phyloP scores from a whole-genome alignment of 2,888 invertebrate genomes.

The Drosophila anomalata region DNA sequence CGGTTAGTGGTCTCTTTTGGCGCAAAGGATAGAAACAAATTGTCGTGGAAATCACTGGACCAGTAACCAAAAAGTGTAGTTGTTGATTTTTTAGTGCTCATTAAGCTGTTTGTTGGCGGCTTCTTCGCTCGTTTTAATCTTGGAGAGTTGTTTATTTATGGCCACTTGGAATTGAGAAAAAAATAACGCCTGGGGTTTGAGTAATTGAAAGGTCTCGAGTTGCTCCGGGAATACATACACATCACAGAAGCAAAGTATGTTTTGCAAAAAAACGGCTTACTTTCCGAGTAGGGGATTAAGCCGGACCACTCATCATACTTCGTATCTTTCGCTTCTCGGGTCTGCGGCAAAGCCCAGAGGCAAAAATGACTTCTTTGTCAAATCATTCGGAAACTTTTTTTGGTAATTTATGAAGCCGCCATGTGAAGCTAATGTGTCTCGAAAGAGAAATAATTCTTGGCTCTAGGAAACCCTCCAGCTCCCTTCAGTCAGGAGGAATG shows the following conservation, averaged over 20 bases:
- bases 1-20: constrained; percentile 36
- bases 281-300: constrained; percentile 19
- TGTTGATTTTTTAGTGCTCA: constrained; percentile 57
- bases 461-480: constrained; percentile 15
- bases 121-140: constrained; percentile 45
- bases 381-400: constrained; percentile 41
- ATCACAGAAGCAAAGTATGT: constrained; percentile 37
- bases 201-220: constrained; percentile 31
- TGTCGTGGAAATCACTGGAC: constrained; percentile 12
- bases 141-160: constrained; percentile 39
- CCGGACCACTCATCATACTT: constrained; percentile 39
- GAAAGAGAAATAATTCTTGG: constrained; percentile 4
- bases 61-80: constrained; percentile 4
- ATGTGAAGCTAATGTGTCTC: not conserved
- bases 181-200: constrained; percentile 17
- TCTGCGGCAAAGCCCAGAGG: constrained; percentile 45
- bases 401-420: constrained; percentile 57
- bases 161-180: constrained; percentile 9
- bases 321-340: constrained; percentile 59
- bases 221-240: constrained; percentile 38
- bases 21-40: constrained; percentile 25
- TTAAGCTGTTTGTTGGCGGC: constrained; percentile 55
- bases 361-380: constrained; percentile 55
- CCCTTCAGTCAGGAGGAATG: constrained; percentile 33
- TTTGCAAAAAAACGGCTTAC: constrained; percentile 9